A percentile compares a stretch with the other conserved stretches of the same genome.
phyloP scores from a whole-genome alignment of 2,888 invertebrate genomes.

The Xanthostigma xanthostigma region DNA sequence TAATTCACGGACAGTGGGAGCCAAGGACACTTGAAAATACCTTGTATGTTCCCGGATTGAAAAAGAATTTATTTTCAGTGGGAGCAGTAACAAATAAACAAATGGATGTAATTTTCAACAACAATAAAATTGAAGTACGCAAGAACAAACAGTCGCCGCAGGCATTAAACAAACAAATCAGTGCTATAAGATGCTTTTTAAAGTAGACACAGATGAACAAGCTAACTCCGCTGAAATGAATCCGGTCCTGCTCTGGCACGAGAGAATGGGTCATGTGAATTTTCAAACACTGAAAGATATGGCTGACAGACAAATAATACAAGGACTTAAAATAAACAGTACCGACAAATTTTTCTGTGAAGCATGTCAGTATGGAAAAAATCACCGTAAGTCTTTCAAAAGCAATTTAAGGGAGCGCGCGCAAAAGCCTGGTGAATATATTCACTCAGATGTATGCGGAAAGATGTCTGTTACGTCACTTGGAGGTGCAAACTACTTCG shows the following conservation, averaged over 20 bases:
- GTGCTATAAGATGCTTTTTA: too few relatives aligned
- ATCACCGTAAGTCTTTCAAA: constrained; percentile 12
- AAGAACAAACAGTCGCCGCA: too few relatives aligned
- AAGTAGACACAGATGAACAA: constrained; percentile 1
- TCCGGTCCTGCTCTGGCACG: constrained; percentile 9
- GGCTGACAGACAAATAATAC: constrained; percentile 9
- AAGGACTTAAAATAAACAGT: constrained; percentile 7
- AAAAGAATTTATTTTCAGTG: constrained; percentile 10
- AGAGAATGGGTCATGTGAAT: constrained; percentile 12
- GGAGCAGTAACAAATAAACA: too few relatives aligned
- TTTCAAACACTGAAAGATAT: constrained; percentile 10
- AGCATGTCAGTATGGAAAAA: constrained; percentile 11
- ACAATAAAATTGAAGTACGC: not conserved
- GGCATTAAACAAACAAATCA: too few relatives aligned
- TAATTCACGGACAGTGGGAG: not conserved
- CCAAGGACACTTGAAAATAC: too few relatives aligned
- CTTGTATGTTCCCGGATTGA: constrained; percentile 10
- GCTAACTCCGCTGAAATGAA: not conserved
- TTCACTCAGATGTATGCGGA: too few relatives aligned
- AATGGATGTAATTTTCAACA: too few relatives aligned
- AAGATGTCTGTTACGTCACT: too few relatives aligned
- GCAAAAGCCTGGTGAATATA: too few relatives aligned
- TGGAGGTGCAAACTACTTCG: too few relatives aligned
- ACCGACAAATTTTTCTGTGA: constrained; percentile 11
- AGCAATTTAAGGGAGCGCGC: too few relatives aligned